Evolutionary conservation across 2,797 vertebrate species (phyloP).

Genomic region (Girardinus metallicus): DNA sequence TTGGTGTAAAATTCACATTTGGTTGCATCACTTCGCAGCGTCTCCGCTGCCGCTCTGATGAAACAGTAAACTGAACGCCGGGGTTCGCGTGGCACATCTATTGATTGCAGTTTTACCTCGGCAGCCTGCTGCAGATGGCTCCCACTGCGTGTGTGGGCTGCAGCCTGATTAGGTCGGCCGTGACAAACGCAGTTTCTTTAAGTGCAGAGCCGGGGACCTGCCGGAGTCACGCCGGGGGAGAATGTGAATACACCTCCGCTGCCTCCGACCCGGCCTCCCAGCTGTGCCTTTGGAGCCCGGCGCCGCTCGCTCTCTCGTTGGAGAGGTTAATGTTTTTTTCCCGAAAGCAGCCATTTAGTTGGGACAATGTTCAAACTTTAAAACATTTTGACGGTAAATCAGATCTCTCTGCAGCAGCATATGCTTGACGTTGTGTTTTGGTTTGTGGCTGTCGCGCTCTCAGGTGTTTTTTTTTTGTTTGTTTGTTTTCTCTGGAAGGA

Average conservation of each 20-base stretch:
- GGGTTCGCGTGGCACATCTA: slow-evolving; percentile 41
- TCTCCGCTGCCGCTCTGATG: slow-evolving; percentile 55
- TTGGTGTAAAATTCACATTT: slow-evolving; percentile 44
- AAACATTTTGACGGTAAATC: slow-evolving; percentile 38
- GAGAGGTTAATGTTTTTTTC: slow-evolving; percentile 65
- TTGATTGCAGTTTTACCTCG: slow-evolving; percentile 64
- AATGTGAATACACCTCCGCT: slow-evolving; percentile 43
- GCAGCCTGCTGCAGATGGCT: slow-evolving; percentile 31
- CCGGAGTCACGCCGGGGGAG: slow-evolving; percentile 9
- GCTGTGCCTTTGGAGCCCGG: slow-evolving; percentile 35
- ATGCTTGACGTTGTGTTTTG: slow-evolving; percentile 40
- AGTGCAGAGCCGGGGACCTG: not conserved
- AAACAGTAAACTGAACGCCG: slow-evolving; percentile 56
- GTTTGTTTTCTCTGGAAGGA: too few relatives aligned
- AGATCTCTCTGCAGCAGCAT: slow-evolving; percentile 32
- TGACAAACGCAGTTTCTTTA: slow-evolving; percentile 9
- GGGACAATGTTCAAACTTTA: slow-evolving; percentile 36
- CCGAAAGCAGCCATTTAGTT: slow-evolving; percentile 15
- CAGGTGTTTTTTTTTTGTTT: not conserved
- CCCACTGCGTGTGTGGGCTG: slow-evolving; percentile 19
- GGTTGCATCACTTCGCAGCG: slow-evolving; percentile 24
- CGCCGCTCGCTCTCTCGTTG: slow-evolving; percentile 6
- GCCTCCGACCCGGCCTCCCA: slow-evolving; percentile 29
- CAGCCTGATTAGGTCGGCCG: slow-evolving; percentile 35
- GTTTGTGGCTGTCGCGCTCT: slow-evolving; percentile 26